Conservation (phyloP, 2,113 vertebrate species). For the Ptilorrhoa leucosticta region DNA sequence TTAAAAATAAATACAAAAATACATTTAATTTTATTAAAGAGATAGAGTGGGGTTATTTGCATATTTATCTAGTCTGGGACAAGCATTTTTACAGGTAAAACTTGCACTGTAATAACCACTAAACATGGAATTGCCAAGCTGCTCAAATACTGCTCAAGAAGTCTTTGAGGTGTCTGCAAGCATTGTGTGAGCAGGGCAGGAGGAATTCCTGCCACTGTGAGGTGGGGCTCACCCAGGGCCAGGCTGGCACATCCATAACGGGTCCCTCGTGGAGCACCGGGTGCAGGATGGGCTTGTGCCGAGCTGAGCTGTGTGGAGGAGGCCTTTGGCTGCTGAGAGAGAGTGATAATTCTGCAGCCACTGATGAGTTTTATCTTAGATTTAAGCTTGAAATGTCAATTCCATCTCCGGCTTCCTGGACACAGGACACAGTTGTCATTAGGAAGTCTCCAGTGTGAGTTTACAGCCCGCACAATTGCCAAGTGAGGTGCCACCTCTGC, state of each 20-base stretch:
- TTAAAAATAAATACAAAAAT: neutral
- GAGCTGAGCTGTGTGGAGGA: neutral
- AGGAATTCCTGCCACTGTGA: neutral
- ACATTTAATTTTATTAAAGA: neutral
- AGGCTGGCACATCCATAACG: neutral
- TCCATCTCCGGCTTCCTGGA: neutral
- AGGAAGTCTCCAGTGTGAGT: neutral
- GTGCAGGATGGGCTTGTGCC: accelerated
- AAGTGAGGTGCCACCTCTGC: neutral
- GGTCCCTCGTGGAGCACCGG: neutral
- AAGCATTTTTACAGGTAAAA: neutral
- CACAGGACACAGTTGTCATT: accelerated
- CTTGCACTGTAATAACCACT: neutral
- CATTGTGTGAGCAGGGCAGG: neutral
- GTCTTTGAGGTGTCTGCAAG: neutral
- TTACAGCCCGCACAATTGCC: neutral
- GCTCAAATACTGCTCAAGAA: neutral
- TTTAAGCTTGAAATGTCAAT: neutral
- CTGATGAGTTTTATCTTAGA: neutral
- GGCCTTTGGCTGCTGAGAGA: neutral
- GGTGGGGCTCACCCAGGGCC: neutral
- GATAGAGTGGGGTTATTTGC: accelerated
- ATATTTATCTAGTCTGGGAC: neutral
- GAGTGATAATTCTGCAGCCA: neutral
- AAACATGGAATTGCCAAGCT: neutral